Evolutionary conservation across 2,113 vertebrate genomes (phyloP).

Genomic region (Ammodytes marinus): DNA sequence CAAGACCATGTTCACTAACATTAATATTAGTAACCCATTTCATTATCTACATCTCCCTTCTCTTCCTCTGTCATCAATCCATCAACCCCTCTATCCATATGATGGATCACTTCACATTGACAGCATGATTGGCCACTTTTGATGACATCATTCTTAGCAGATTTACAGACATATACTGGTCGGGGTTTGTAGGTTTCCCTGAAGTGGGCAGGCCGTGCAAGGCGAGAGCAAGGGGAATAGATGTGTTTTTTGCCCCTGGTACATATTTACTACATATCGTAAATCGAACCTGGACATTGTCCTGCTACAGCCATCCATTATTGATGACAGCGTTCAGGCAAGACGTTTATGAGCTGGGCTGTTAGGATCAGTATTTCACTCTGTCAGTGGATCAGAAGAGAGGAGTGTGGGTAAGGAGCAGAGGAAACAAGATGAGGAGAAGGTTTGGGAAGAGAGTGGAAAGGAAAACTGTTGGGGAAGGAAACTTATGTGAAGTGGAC

Average conservation of each 20-base stretch:
- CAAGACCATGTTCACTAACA: not conserved
- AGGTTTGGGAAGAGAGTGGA: constrained; percentile 8
- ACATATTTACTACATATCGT: constrained; percentile 66
- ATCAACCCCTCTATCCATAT: constrained; percentile 13
- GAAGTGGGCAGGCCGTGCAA: constrained; percentile 19
- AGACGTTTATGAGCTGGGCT: constrained; percentile 73
- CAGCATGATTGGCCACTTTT: constrained; percentile 31
- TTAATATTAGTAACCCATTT: not conserved
- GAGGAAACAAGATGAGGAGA: constrained; percentile 19
- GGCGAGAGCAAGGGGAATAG: constrained; percentile 22
- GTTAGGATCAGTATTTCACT: constrained; percentile 73
- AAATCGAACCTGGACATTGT: constrained; percentile 72
- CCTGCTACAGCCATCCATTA: constrained; percentile 70
- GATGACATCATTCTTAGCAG: constrained; percentile 51
- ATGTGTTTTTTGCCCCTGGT: constrained; percentile 35
- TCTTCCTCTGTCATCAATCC: not conserved
- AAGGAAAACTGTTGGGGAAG: constrained; percentile 3
- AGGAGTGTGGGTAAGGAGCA: constrained; percentile 27
- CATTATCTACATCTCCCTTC: not conserved
- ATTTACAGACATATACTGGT: constrained; percentile 55
- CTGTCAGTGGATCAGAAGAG: constrained; percentile 58
- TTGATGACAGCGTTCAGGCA: constrained; percentile 74
- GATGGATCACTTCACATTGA: constrained; percentile 17
- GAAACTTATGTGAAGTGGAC: not conserved
- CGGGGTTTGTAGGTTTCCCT: constrained; percentile 31